phyloP scores from a whole-genome alignment of 2,888 invertebrate genomes.

The Oithona nana region DNA sequence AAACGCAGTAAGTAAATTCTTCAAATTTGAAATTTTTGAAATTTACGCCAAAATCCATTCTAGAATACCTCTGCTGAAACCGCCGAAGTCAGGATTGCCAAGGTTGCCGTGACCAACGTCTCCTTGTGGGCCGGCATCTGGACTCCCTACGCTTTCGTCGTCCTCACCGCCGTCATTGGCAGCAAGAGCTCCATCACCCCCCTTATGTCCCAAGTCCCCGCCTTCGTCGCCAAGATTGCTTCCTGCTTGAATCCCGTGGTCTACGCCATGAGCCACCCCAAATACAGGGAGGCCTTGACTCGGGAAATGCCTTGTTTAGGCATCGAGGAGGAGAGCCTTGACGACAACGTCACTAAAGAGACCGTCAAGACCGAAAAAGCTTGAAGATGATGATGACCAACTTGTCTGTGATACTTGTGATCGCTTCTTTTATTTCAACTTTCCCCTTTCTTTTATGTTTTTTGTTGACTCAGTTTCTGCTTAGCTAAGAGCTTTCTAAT shows the following conservation, averaged over 20 bases:
- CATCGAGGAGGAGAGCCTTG: neutral
- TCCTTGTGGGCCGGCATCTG: slow-evolving; percentile 20
- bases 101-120: slow-evolving; percentile 20
- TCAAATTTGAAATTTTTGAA: no score
- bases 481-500: no score
- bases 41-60: no score
- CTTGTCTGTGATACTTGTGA: no score
- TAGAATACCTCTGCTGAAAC: slow-evolving; percentile 19
- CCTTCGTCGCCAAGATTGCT: slow-evolving; percentile 19
- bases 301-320: slow-evolving; percentile 9
- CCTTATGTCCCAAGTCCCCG: slow-evolving; percentile 20
- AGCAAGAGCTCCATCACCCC: slow-evolving; percentile 18
- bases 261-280: slow-evolving; percentile 20
- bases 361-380: slow-evolving; percentile 7
- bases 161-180: slow-evolving; percentile 19
- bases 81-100: slow-evolving; percentile 20
- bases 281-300: slow-evolving; percentile 16
- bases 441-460: no score
- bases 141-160: slow-evolving; percentile 20
- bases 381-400: neutral
- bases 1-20: neutral
- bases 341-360: slow-evolving; percentile 1
- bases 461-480: no score
- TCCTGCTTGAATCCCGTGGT: slow-evolving; percentile 20
- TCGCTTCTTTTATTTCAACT: no score